phyloP scores from a whole-genome alignment of 2,113 vertebrate species.

The Sula dactylatra region DNA sequence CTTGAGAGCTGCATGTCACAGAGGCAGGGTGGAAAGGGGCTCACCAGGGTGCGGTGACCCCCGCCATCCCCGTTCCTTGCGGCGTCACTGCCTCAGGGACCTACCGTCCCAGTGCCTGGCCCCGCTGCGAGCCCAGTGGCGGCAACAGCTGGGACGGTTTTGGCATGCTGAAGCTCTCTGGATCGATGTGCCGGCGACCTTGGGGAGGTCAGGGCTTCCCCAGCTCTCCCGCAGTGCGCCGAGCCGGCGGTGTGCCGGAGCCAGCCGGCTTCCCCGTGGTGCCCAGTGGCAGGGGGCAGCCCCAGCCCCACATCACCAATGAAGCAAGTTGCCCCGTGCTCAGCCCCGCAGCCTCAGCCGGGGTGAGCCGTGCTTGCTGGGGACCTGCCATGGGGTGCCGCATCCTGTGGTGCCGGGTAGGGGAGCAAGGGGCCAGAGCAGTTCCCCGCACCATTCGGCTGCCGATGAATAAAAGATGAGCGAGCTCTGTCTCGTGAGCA shows the following conservation, averaged over 20 bases:
- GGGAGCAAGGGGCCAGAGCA: background rate
- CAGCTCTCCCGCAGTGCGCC: slow-evolving; percentile 5
- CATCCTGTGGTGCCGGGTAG: background rate
- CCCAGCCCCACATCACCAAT: background rate
- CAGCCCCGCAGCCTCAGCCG: background rate
- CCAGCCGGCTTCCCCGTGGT: background rate
- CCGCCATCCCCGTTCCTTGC: background rate
- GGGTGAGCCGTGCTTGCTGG: background rate
- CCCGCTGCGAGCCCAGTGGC: background rate
- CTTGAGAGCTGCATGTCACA: background rate
- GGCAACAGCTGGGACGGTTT: background rate
- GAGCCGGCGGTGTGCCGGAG: background rate
- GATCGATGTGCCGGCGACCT: slow-evolving; percentile 32
- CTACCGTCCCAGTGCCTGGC: background rate
- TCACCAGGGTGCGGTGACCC: background rate
- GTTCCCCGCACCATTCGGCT: background rate
- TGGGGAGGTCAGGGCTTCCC: slow-evolving; percentile 57
- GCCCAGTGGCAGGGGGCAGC: background rate
- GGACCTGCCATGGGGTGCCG: background rate
- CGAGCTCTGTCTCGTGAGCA: background rate
- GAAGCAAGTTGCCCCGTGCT: background rate
- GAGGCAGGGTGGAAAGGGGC: background rate
- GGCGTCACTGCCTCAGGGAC: background rate
- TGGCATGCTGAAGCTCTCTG: background rate
- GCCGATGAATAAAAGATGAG: slow-evolving; percentile 64